A percentile compares a stretch with the other conserved stretches of the same genome.
Evolutionary conservation across 2,797 vertebrate genomes (phyloP).

Genomic region (Leptatherina wallacei): DNA sequence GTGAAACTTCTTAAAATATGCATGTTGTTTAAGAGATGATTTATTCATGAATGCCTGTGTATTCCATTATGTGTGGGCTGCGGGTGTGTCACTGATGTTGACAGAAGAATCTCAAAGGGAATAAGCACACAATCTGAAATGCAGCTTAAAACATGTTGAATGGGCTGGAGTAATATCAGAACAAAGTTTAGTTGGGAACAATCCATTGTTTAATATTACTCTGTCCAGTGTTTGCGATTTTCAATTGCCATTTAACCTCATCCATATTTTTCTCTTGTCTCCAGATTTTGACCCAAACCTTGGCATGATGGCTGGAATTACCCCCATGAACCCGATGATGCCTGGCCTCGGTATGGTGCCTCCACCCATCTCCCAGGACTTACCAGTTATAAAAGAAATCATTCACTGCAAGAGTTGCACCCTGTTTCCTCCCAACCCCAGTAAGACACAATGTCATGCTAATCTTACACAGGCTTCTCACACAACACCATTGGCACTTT

Average conservation of each 20-base stretch:
- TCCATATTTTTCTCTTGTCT: conserved; percentile 33
- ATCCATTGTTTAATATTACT: conserved; percentile 16
- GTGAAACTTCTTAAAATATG: conserved; percentile 73
- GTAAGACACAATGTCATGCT: conserved; percentile 78
- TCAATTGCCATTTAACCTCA: conserved; percentile 19
- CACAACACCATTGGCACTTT: neutral
- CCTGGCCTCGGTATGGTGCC: conserved; percentile 91
- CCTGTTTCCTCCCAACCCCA: conserved; percentile 94
- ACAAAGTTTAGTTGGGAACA: conserved; percentile 10
- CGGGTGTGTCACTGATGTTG: conserved; percentile 55
- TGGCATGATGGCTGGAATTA: conserved; percentile 93
- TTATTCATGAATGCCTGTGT: conserved; percentile 67
- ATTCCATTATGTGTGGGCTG: conserved; percentile 57
- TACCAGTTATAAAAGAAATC: conserved; percentile 93
- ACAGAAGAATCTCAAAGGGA: conserved; percentile 35
- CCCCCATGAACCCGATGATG: conserved; percentile 93
- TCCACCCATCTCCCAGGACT: conserved; percentile 88
- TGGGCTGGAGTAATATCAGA: conserved; percentile 14
- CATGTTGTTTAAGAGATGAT: conserved; percentile 70
- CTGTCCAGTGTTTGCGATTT: neutral
- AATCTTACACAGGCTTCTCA: neutral
- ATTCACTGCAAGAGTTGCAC: conserved; percentile 98
- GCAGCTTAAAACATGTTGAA: conserved; percentile 27
- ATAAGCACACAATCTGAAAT: conserved; percentile 30
- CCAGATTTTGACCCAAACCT: conserved; percentile 93